Percentiles rank a stretch among this genome's conserved stretches.
Conservation (phyloP, 2,113 vertebrate species). For the Donacobius atricapilla region DNA sequence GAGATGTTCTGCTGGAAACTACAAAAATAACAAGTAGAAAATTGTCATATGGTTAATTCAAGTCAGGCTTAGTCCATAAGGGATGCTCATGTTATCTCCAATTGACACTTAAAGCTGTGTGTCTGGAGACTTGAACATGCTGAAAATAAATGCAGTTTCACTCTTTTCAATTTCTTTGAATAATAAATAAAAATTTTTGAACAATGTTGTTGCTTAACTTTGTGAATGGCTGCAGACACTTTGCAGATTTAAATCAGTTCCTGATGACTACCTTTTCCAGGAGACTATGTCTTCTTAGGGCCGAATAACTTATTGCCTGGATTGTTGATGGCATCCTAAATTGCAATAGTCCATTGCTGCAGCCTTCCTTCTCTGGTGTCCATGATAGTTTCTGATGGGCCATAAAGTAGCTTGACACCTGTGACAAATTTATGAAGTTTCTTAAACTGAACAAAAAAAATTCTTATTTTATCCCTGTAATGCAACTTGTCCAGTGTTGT, state of each 20-base stretch:
- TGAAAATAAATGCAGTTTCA: background rate
- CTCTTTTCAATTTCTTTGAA: background rate
- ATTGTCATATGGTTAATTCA: background rate
- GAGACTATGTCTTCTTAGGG: background rate
- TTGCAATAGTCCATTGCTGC: background rate
- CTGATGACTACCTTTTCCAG: background rate
- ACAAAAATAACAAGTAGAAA: background rate
- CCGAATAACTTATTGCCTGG: background rate
- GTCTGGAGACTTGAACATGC: background rate
- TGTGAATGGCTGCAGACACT: background rate
- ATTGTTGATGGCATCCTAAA: background rate
- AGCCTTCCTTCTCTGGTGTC: background rate
- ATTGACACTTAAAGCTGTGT: background rate
- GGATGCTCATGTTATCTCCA: background rate
- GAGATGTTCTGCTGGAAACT: background rate
- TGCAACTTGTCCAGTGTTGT: background rate
- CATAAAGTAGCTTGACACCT: background rate
- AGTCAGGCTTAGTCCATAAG: background rate
- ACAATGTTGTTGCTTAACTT: background rate
- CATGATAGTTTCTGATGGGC: background rate
- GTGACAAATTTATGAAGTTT: background rate
- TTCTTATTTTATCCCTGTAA: background rate
- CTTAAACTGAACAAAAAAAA: background rate
- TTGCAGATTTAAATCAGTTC: background rate
- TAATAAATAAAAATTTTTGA: background rate